Evolutionary conservation across 1,140 invertebrate species (phyloP).

Genomic region (Brachionus calyciflorus): DNA sequence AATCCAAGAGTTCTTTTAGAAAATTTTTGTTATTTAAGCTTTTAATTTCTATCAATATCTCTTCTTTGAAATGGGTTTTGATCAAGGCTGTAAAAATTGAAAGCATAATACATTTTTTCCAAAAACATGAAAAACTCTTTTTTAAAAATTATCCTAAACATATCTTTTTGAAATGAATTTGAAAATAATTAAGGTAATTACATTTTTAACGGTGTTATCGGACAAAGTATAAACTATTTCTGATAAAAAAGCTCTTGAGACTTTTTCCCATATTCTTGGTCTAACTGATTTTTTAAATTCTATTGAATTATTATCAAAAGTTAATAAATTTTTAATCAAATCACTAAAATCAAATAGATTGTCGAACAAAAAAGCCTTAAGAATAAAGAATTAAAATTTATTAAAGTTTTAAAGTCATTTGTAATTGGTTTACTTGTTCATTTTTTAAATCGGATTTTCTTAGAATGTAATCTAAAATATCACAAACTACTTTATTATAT

Average conservation of each 20-base stretch:
- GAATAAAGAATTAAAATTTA: background rate
- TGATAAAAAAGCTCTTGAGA: background rate
- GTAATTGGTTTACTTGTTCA: background rate
- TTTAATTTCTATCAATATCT: background rate
- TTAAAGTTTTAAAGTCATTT: background rate
- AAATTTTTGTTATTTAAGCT: background rate
- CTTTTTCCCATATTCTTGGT: background rate
- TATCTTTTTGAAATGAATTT: too few species aligned
- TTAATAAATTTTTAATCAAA: slow-evolving; percentile 10
- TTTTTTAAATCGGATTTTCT: slow-evolving; percentile 14
- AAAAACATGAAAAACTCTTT: background rate
- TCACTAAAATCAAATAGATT: slow-evolving; percentile 33
- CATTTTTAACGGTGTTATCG: background rate
- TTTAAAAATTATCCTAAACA: background rate
- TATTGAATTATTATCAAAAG: background rate
- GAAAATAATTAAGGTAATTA: background rate
- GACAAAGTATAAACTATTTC: background rate
- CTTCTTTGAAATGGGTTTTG: background rate
- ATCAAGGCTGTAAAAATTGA: background rate
- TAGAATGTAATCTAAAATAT: slow-evolving; percentile 12
- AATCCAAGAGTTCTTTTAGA: background rate
- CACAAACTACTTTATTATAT: background rate
- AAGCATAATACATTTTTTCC: slow-evolving; percentile 7
- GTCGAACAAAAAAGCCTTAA: slow-evolving; percentile 14
- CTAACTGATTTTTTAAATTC: background rate